phyloP scores from a whole-genome alignment of 92 coral and sea anemone genomes.

The Parazoanthus darwini region DNA sequence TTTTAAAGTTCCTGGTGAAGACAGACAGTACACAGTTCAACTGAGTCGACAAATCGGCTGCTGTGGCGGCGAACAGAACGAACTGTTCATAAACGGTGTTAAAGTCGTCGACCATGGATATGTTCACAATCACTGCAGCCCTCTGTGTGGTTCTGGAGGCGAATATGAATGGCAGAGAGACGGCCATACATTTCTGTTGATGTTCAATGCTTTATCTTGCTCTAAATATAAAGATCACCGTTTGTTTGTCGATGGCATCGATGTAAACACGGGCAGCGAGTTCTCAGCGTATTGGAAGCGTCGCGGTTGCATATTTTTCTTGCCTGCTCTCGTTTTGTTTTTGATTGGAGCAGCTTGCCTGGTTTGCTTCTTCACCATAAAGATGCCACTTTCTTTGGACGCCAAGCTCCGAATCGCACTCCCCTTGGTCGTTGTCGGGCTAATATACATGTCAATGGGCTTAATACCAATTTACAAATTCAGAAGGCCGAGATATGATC shows the following conservation, averaged over 20 bases:
- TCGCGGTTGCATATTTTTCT: conserved; percentile 40
- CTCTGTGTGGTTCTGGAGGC: conserved; percentile 53
- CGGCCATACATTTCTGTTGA: conserved; percentile 50
- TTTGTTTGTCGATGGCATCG: conserved; percentile 56
- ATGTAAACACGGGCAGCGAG: conserved; percentile 55
- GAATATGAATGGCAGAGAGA: conserved; percentile 47
- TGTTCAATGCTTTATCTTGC: conserved; percentile 55
- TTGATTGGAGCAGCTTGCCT: conserved; percentile 43
- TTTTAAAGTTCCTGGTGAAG: conserved; percentile 37
- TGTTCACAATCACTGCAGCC: conserved; percentile 49
- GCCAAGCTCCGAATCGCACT: conserved; percentile 12
- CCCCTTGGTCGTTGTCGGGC: neutral
- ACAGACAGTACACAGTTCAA: conserved; percentile 47
- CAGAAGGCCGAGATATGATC: conserved; percentile 18
- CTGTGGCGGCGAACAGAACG: conserved; percentile 49
- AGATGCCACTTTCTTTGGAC: neutral
- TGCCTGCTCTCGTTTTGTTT: conserved; percentile 40
- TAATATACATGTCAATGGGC: neutral
- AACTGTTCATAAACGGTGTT: conserved; percentile 51
- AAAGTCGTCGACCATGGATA: conserved; percentile 39
- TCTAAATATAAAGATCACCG: conserved; percentile 49
- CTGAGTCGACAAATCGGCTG: conserved; percentile 50
- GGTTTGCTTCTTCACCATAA: conserved; percentile 5
- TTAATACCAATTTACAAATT: conserved; percentile 19
- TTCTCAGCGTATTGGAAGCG: conserved; percentile 48